phyloP scores from a whole-genome alignment of 2,113 vertebrate species.

The Ranitomeya imitator region DNA sequence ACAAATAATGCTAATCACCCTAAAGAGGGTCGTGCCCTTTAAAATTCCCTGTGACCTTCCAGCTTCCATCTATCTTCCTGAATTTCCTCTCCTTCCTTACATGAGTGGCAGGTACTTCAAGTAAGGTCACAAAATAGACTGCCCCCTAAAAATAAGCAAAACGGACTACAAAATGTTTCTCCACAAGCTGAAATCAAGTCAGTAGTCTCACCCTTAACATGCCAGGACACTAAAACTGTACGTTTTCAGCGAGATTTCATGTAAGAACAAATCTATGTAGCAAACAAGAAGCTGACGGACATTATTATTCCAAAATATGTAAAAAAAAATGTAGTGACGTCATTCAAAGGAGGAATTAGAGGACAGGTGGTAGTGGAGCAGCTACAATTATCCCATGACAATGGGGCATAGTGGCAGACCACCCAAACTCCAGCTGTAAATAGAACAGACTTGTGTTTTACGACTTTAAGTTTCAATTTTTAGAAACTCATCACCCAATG shows the following conservation, averaged over 20 bases:
- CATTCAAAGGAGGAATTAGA: background rate
- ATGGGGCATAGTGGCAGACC: background rate
- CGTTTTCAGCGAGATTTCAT: background rate
- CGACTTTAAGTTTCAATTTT: background rate
- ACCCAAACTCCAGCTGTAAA: background rate
- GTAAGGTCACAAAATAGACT: background rate
- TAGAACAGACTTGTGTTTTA: background rate
- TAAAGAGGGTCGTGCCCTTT: constrained; percentile 10
- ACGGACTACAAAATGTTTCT: background rate
- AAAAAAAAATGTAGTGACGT: background rate
- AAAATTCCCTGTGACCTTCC: background rate
- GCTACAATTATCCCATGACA: background rate
- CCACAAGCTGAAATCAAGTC: no score
- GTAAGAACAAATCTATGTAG: background rate
- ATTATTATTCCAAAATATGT: background rate
- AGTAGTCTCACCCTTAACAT: background rate
- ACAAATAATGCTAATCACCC: background rate
- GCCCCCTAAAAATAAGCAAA: background rate
- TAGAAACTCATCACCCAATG: background rate
- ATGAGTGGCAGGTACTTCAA: constrained; percentile 5
- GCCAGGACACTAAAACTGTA: background rate
- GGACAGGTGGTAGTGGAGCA: background rate
- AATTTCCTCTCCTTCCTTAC: background rate
- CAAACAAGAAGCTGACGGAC: background rate
- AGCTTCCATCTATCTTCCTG: background rate